phyloP scores from a whole-genome alignment of 2,888 invertebrate genomes.

The Lasioglossum lativentre region DNA sequence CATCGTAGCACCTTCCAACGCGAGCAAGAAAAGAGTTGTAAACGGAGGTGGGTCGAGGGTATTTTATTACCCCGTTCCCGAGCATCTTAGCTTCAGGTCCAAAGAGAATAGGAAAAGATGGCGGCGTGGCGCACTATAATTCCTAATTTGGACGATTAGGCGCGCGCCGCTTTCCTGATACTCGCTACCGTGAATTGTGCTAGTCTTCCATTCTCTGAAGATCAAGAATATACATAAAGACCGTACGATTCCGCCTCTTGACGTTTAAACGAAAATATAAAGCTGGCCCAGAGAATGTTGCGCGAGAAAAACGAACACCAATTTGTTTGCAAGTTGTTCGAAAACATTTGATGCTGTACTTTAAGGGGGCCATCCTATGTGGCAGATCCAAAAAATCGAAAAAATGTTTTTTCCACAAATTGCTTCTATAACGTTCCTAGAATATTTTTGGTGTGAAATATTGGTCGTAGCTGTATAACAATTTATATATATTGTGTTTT shows the following conservation, averaged over 20 bases:
- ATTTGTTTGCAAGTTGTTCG: background rate
- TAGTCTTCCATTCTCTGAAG: background rate
- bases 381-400: too few species aligned
- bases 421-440: too few species aligned
- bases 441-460: too few species aligned
- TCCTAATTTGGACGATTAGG: constrained; percentile 71
- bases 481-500: too few species aligned
- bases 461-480: too few species aligned
- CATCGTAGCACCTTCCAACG: constrained; percentile 29
- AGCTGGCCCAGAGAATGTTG: background rate
- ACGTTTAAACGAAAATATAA: background rate
- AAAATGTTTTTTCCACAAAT: too few species aligned
- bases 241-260: background rate
- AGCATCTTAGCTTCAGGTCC: constrained; percentile 44
- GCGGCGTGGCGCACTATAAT: constrained; percentile 62
- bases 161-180: constrained; percentile 49
- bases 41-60: constrained; percentile 41
- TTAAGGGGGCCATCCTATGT: too few species aligned
- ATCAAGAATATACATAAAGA: background rate
- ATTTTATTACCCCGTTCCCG: constrained; percentile 65
- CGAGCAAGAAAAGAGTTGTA: constrained; percentile 38
- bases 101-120: constrained; percentile 69
- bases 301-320: background rate
- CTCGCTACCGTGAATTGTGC: constrained; percentile 32
- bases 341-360: too few species aligned